Percentiles rank a stretch among this genome's conserved stretches.
Evolutionary conservation across 2,797 vertebrate genomes (phyloP).

Genomic region (Pangasius macronema): DNA sequence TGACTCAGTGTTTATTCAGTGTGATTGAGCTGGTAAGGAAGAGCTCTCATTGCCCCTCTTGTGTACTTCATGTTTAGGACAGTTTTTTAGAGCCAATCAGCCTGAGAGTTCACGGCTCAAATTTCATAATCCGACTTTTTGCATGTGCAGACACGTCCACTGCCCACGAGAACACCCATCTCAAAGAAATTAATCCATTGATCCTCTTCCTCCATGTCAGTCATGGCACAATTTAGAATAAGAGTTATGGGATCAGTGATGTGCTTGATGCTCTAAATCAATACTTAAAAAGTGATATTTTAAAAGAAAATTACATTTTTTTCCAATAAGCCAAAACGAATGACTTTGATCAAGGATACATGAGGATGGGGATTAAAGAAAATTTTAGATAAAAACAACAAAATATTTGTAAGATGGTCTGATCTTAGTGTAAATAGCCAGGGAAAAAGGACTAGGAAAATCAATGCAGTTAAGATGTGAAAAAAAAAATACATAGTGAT

Average conservation of each 20-base stretch:
- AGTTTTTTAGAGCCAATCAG: constrained; percentile 46
- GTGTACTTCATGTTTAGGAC: constrained; percentile 64
- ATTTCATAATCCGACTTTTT: constrained; percentile 74
- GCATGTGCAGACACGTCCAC: constrained; percentile 76
- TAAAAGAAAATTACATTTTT: constrained; percentile 58
- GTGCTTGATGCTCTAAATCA: constrained; percentile 63
- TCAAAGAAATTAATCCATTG: constrained; percentile 79
- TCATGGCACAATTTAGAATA: constrained; percentile 70
- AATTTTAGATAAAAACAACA: neutral
- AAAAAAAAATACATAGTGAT: neutral
- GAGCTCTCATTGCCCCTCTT: constrained; percentile 62
- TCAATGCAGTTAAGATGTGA: neutral
- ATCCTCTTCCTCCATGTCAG: constrained; percentile 69
- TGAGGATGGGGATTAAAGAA: constrained; percentile 1
- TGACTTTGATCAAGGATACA: constrained; percentile 24
- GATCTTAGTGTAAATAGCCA: neutral
- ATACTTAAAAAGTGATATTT: constrained; percentile 61
- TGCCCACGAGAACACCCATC: constrained; percentile 66
- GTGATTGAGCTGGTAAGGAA: constrained; percentile 70
- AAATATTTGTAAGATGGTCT: neutral
- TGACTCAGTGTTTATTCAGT: constrained; percentile 69
- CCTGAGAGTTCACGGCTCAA: constrained; percentile 62
- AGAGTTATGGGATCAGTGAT: constrained; percentile 69
- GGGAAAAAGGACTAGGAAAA: neutral
- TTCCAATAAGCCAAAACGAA: constrained; percentile 26